These are phyloP conservation scores for Stegostoma tigrinum DNA, from an alignment of 2,113 vertebrate species.

Conservation along the genomic window DNA sequence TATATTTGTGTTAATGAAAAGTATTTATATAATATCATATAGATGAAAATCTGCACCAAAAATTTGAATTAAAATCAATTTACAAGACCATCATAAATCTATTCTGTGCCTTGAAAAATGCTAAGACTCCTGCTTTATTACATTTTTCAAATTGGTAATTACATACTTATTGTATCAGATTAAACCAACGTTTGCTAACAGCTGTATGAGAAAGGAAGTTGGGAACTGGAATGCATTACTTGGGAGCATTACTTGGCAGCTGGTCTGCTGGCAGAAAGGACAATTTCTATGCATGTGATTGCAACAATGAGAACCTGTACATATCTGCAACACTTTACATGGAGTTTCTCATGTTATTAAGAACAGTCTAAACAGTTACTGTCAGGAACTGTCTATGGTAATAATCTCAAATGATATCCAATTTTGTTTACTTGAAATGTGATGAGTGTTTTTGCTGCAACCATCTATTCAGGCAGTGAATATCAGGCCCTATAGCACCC, in stretches of 20 bases:
- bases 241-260: neutral
- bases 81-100: neutral
- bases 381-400: neutral
- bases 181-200: neutral
- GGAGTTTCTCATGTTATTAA: neutral
- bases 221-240: neutral
- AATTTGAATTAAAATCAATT: neutral
- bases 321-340: neutral
- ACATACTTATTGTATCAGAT: no score
- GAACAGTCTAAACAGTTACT: neutral
- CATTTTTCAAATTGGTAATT: neutral
- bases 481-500: neutral
- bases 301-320: neutral
- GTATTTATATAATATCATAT: neutral
- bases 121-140: conserved; percentile 8
- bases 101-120: neutral
- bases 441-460: neutral
- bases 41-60: neutral
- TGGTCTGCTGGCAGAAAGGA: neutral
- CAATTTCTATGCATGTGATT: neutral
- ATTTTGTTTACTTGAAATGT: no score
- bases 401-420: neutral
- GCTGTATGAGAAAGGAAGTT: neutral
- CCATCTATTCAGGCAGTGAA: neutral
- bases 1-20: conserved; percentile 1